Evolutionary conservation across 1,140 invertebrate species (phyloP).

Genomic region (Orius insidiosus): DNA sequence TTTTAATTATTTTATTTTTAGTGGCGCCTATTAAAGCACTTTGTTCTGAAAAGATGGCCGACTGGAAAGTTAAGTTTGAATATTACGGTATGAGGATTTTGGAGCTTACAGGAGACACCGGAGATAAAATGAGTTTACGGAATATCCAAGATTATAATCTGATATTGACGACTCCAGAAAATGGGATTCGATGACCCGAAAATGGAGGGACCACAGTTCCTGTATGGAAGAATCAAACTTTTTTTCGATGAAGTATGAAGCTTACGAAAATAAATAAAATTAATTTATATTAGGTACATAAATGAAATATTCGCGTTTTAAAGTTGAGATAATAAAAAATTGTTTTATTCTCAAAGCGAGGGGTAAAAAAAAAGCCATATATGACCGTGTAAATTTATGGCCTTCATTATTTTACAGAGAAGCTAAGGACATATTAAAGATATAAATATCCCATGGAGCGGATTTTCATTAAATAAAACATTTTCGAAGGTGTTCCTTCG

Average conservation of each 20-base stretch:
- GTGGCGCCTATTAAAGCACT: slow-evolving; percentile 69
- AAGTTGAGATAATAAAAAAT: too few species aligned
- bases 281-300: slow-evolving; percentile 27
- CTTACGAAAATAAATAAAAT: background rate
- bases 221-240: slow-evolving; percentile 45
- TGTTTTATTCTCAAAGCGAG: too few species aligned
- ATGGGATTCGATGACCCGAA: slow-evolving; percentile 61
- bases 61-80: slow-evolving; percentile 56
- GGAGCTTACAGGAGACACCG: slow-evolving; percentile 58
- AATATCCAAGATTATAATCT: slow-evolving; percentile 30
- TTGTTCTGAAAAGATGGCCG: slow-evolving; percentile 47
- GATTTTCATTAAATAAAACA: too few species aligned
- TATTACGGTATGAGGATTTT: slow-evolving; percentile 40
- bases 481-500: too few species aligned
- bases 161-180: slow-evolving; percentile 68
- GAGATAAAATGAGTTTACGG: slow-evolving; percentile 41
- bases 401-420: too few species aligned
- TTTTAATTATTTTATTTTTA: slow-evolving; percentile 25
- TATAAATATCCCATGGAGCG: too few species aligned
- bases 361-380: too few species aligned
- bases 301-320: too few species aligned
- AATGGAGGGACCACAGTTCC: slow-evolving; percentile 44
- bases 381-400: too few species aligned
- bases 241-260: slow-evolving; percentile 54
- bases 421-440: too few species aligned